A percentile compares a stretch with the other conserved stretches of the same genome.
These are phyloP conservation scores for Chrysotoxum bicinctum DNA, from an alignment of 2,888 invertebrate genomes.

Conservation along the genomic window DNA sequence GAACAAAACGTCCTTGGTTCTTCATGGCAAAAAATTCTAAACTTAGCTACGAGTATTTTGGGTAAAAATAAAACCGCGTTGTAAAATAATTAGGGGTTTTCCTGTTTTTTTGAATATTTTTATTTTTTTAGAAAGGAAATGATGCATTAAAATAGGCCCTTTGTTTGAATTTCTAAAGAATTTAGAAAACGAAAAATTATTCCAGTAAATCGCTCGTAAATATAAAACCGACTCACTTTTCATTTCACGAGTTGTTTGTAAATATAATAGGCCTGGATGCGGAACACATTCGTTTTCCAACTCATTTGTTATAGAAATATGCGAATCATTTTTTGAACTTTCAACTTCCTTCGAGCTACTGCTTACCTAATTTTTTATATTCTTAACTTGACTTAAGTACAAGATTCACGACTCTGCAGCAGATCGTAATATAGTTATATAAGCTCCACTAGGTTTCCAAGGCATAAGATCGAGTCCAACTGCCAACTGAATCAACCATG, in stretches of 20 bases:
- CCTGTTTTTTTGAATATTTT: neutral
- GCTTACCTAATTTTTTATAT: too few relatives aligned
- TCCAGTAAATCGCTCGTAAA: neutral
- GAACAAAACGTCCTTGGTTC: conserved; percentile 12
- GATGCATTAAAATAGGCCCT: conserved; percentile 8
- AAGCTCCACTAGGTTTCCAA: too few relatives aligned
- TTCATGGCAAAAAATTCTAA: neutral
- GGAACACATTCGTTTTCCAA: too few relatives aligned
- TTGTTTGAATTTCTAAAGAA: conserved; percentile 18
- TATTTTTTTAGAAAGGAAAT: neutral
- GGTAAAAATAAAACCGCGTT: neutral
- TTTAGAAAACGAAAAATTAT: neutral
- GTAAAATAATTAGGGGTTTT: conserved; percentile 16
- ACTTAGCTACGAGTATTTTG: neutral
- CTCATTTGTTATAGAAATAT: too few relatives aligned
- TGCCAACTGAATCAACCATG: too few relatives aligned
- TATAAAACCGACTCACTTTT: neutral
- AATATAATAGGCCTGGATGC: neutral
- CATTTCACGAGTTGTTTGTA: neutral
- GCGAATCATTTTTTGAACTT: too few relatives aligned
- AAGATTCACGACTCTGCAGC: too few relatives aligned
- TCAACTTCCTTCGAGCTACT: too few relatives aligned
- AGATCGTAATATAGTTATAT: too few relatives aligned
- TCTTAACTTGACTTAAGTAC: too few relatives aligned
- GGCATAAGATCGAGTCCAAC: too few relatives aligned